phyloP scores from a whole-genome alignment of 2,113 vertebrate species.

The Myxocyprinus asiaticus region DNA sequence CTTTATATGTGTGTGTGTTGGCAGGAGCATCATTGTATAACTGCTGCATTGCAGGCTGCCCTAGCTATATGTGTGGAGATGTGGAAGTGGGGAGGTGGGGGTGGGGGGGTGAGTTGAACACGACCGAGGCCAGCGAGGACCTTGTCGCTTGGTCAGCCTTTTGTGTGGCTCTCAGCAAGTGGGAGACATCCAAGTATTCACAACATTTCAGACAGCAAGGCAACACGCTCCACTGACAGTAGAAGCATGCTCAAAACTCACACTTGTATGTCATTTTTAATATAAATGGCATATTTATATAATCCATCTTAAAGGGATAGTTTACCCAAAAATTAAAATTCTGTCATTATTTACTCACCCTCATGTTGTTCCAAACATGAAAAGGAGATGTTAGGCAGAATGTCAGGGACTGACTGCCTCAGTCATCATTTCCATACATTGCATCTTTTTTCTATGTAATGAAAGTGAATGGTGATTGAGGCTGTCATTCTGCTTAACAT shows the following conservation, averaged over 20 bases:
- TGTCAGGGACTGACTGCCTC: too few relatives aligned
- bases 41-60: constrained; percentile 63
- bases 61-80: constrained; percentile 59
- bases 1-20: constrained; percentile 30
- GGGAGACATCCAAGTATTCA: constrained; percentile 4
- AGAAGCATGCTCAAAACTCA: not conserved
- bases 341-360: too few relatives aligned
- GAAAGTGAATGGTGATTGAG: too few relatives aligned
- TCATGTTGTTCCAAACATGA: too few relatives aligned
- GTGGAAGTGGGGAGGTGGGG: constrained; percentile 42
- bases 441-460: too few relatives aligned
- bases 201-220: constrained; percentile 28
- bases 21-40: constrained; percentile 63
- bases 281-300: not conserved
- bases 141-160: constrained; percentile 43
- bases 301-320: not conserved
- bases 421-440: too few relatives aligned
- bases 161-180: constrained; percentile 52
- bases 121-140: constrained; percentile 51
- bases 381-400: too few relatives aligned
- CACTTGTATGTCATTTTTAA: not conserved
- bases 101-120: constrained; percentile 45
- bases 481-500: too few relatives aligned
- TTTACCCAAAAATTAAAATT: too few relatives aligned
- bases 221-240: not conserved